Conservation (phyloP, 1,140 invertebrate species). For the Lerema accius region DNA sequence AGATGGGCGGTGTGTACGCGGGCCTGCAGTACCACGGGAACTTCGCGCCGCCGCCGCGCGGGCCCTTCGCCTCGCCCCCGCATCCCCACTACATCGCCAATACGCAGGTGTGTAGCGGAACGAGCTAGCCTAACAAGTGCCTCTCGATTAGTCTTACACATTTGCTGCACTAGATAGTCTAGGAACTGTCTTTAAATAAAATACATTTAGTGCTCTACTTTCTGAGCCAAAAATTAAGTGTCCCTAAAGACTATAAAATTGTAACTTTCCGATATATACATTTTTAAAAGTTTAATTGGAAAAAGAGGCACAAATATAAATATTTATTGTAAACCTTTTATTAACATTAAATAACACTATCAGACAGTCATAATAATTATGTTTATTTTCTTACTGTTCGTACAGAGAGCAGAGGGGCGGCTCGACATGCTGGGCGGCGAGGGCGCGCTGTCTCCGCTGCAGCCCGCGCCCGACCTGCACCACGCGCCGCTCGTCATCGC, state of each 20-base stretch:
- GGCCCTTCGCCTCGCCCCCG: conserved; percentile 69
- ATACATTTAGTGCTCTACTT: no score
- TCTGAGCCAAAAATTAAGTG: no score
- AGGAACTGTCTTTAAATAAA: no score
- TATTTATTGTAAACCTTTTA: no score
- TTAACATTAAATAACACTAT: no score
- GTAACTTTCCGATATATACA: no score
- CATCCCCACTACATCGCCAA: conserved; percentile 66
- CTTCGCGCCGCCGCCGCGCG: conserved; percentile 61
- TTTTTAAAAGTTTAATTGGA: no score
- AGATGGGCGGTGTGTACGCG: conserved; percentile 76
- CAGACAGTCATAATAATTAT: no score
- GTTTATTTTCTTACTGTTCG: conserved; percentile 10
- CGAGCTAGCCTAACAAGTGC: not conserved
- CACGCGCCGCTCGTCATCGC: conserved; percentile 65
- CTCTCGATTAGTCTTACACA: no score
- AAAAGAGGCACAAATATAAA: no score
- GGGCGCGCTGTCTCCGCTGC: conserved; percentile 63
- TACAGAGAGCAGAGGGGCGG: conserved; percentile 61
- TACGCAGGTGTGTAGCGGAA: conserved; percentile 57
- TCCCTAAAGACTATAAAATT: no score
- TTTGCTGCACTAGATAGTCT: no score
- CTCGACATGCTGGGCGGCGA: conserved; percentile 61
- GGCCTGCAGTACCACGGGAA: conserved; percentile 64
- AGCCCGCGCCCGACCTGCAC: conserved; percentile 61